Percentiles rank a stretch among this genome's conserved stretches.
These are phyloP conservation scores for Heliconius charithonia DNA, from an alignment of 2,888 invertebrate species.

Conservation along the genomic window DNA sequence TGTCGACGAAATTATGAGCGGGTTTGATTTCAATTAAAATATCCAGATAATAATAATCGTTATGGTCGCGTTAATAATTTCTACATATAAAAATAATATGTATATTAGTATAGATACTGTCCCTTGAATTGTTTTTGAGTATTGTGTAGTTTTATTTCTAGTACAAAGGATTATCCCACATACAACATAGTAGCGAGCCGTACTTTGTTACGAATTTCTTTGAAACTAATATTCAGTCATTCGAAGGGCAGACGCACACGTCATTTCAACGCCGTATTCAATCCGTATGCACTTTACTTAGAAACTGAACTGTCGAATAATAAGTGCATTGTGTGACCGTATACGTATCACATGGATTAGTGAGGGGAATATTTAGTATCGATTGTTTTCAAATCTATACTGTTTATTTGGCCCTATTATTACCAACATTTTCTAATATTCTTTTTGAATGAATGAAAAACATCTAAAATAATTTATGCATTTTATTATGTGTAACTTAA, in stretches of 20 bases:
- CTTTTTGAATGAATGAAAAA: neutral
- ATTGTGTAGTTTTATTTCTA: neutral
- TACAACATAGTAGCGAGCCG: conserved; percentile 47
- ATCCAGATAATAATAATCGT: conserved; percentile 10
- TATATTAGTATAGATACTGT: neutral
- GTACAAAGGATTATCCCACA: conserved; percentile 45
- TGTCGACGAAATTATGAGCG: conserved; percentile 46
- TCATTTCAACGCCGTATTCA: conserved; percentile 71
- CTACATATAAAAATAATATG: conserved; percentile 10
- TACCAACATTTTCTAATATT: neutral
- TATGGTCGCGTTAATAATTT: conserved; percentile 2
- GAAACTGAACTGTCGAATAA: conserved; percentile 82
- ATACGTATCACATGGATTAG: conserved; percentile 77
- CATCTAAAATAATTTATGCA: neutral
- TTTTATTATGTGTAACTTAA: neutral
- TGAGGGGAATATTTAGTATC: conserved; percentile 79
- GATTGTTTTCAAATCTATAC: conserved; percentile 65
- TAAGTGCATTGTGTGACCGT: conserved; percentile 82
- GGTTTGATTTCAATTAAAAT: conserved; percentile 40
- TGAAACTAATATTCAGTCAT: conserved; percentile 62
- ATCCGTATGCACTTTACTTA: conserved; percentile 80
- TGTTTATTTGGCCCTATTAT: neutral
- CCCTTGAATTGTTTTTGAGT: neutral
- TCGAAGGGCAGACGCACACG: conserved; percentile 73
- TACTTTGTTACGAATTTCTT: conserved; percentile 47